Conservation (phyloP, 2,113 vertebrate genomes). For the Etheostoma spectabile region DNA sequence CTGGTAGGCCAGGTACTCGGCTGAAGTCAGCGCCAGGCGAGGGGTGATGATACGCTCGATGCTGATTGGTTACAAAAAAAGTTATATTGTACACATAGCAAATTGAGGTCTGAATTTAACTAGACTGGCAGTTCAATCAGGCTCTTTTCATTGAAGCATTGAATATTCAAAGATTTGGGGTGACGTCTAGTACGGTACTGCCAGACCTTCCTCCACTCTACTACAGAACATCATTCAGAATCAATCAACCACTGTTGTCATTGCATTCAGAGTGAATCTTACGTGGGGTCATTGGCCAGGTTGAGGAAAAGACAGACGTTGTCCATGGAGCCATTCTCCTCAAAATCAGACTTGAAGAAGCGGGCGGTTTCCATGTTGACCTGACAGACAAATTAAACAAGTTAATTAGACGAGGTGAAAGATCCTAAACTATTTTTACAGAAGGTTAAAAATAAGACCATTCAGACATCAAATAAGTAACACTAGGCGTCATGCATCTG, state of each 20-base stretch:
- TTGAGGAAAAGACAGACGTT: conserved; percentile 89
- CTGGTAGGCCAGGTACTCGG: conserved; percentile 88
- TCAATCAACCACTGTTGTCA: background rate
- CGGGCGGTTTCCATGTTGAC: conserved; percentile 90
- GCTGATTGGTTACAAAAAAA: conserved; percentile 60
- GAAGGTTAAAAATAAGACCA: no score
- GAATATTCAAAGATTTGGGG: no score
- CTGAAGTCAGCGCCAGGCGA: conserved; percentile 86
- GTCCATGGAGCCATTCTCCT: conserved; percentile 90
- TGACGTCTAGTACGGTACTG: no score
- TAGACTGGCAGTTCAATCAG: no score
- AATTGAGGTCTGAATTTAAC: background rate
- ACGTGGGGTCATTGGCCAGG: conserved; percentile 88
- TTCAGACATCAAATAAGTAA: background rate
- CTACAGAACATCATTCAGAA: background rate
- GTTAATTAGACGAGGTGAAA: background rate
- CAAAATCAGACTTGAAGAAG: conserved; percentile 89
- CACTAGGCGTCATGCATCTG: no score
- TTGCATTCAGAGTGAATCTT: conserved; percentile 41
- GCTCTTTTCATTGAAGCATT: no score
- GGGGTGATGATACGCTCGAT: conserved; percentile 89
- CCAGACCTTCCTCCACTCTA: no score
- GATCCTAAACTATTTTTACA: background rate
- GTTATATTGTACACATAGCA: background rate
- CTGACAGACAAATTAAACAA: conserved; percentile 53